Evolutionary conservation across 1,140 invertebrate genomes (phyloP).

Genomic region (Bombus pascuorum): DNA sequence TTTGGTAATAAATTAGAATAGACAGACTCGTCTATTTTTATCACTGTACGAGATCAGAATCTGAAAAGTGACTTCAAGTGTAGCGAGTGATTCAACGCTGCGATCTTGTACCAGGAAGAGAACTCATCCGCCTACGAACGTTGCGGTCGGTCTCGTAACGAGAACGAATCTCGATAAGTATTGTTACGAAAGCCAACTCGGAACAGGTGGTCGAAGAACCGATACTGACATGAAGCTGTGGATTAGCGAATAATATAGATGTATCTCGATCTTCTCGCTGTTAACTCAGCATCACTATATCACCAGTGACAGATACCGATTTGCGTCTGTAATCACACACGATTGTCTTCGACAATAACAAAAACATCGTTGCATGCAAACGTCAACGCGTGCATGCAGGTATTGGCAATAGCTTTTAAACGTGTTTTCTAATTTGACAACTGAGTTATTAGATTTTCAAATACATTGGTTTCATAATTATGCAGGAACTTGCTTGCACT

Average conservation of each 20-base stretch:
- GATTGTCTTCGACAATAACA: too few relatives aligned
- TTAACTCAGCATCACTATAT: neutral
- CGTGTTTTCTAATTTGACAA: too few relatives aligned
- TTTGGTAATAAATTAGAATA: neutral
- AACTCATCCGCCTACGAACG: constrained; percentile 44
- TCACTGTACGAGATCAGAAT: neutral
- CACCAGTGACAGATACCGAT: neutral
- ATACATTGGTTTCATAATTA: too few relatives aligned
- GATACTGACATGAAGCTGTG: constrained; percentile 24
- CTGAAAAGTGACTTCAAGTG: too few relatives aligned
- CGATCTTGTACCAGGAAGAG: constrained; percentile 48
- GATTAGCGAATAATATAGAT: neutral
- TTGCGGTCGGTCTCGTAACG: constrained; percentile 23
- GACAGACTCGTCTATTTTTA: neutral
- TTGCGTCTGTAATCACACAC: neutral
- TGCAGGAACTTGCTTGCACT: too few relatives aligned
- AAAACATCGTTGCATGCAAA: too few relatives aligned
- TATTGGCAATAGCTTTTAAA: neutral
- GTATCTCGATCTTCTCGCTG: neutral
- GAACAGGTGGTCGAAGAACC: constrained; percentile 45
- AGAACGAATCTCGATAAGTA: constrained; percentile 55
- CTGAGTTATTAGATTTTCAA: too few relatives aligned
- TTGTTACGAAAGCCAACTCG: constrained; percentile 46
- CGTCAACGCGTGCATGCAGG: too few relatives aligned
- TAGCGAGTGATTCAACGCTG: neutral